Base-by-base conservation (phyloP, 2,888 invertebrate genomes). In the Steinernema hermaphroditum region DNA sequence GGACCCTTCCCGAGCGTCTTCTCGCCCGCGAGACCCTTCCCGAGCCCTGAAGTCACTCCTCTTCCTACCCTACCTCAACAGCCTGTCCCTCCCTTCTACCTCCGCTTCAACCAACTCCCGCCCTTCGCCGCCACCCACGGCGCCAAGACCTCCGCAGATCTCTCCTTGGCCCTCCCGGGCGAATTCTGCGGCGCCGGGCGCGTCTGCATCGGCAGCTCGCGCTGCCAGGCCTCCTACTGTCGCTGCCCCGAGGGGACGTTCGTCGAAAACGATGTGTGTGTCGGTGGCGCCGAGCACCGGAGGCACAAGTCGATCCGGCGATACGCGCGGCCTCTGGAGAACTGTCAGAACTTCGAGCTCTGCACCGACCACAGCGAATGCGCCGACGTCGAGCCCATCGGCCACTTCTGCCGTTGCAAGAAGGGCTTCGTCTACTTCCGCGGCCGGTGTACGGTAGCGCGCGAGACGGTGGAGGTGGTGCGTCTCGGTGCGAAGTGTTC, bases 251-350 rank as follows among this genome's bases (percentile, higher is more conserved):
- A 75, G 54, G 82, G 81, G 16, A 78, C 74, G 24, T 69, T 73
- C 2, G 77, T 83, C 19, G 79, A 82, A 57, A 81, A 81, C 74
- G 82, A 83, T 4, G 75, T 81, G 2, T 85, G 85, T n/a, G 69
- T 50, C 41, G 49, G 19, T n/a, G 34, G 6, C 4, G 4, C n/a
- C 2, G 22, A 19, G 19, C 27, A 41, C 4, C 19, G 69, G 49
- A 72, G 37, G 34, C 54, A 69, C 68, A 29, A 75, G 29, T 37
- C n/a, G 29, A 32, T 34, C 70, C 49, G 49, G 16, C 24, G 29
- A 44, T 41, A 41, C 74, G 74, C 80, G 0, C 32, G 71, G 0
- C 83, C 83, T 0, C 72, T 81, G 9, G 82, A 83, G 62, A 77
- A 77, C 57, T 83, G 83, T 49, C 75, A 77, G 41, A 77, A 78